A percentile compares a stretch with the other conserved stretches of the same genome.
Conservation (phyloP, 2,888 invertebrate species). For the Meganola albula region DNA sequence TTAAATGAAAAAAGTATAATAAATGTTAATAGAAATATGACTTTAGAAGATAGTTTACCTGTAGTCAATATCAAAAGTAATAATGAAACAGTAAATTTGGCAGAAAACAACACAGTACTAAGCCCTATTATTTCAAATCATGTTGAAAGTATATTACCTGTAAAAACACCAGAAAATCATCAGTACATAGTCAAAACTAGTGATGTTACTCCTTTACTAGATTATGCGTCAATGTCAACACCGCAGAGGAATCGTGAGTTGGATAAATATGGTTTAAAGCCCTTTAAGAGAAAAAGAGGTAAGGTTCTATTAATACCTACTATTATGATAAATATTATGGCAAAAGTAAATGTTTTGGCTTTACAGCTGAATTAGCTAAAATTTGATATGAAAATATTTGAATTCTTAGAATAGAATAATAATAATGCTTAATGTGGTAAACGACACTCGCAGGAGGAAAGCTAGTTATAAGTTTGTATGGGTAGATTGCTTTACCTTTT, state of each 20-base stretch:
- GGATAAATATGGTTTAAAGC: slow-evolving; percentile 81
- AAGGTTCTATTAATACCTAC: slow-evolving; percentile 11
- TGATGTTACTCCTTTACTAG: slow-evolving; percentile 76
- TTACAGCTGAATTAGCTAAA: too few species aligned
- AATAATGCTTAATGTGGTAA: too few species aligned
- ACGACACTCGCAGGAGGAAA: too few species aligned
- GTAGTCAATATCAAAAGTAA: slow-evolving; percentile 17
- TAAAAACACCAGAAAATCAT: slow-evolving; percentile 55
- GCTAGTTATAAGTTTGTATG: too few species aligned
- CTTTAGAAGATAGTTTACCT: slow-evolving; percentile 14
- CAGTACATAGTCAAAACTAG: slow-evolving; percentile 73
- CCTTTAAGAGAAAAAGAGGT: slow-evolving; percentile 80
- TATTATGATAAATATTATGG: not conserved
- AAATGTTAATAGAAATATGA: slow-evolving; percentile 5
- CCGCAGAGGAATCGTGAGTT: slow-evolving; percentile 76
- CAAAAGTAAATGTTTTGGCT: not conserved
- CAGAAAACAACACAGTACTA: not conserved
- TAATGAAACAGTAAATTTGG: not conserved
- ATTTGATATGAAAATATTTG: too few species aligned
- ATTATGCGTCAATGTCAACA: slow-evolving; percentile 77
- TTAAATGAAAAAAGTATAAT: slow-evolving; percentile 8
- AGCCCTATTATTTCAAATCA: not conserved
- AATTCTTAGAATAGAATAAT: too few species aligned
- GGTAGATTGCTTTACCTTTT: too few species aligned
- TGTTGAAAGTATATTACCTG: slow-evolving; percentile 15